Percentiles rank a stretch among this genome's conserved stretches.
phyloP scores from a whole-genome alignment of 2,888 invertebrate species.

The Eumerus sabulonum region DNA sequence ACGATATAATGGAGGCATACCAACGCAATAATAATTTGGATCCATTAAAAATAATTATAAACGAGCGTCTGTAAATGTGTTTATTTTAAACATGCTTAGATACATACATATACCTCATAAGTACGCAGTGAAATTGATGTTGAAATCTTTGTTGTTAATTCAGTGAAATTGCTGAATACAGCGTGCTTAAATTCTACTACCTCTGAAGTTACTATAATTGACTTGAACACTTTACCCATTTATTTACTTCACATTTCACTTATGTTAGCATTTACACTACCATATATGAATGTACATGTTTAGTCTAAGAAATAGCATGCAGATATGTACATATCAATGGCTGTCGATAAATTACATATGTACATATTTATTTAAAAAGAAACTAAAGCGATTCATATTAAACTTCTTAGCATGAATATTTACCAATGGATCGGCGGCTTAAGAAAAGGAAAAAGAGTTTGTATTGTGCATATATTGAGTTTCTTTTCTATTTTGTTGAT shows the following conservation, averaged over 20 bases:
- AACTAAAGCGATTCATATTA: no score
- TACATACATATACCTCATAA: conserved; percentile 63
- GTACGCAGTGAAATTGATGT: conserved; percentile 41
- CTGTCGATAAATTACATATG: conserved; percentile 9
- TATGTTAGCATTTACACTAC: not conserved
- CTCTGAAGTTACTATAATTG: not conserved
- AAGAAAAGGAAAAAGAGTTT: conserved; percentile 12
- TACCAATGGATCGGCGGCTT: no score
- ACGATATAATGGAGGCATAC: no score
- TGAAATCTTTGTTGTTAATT: conserved; percentile 58
- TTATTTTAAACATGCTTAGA: conserved; percentile 68
- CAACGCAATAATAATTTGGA: conserved; percentile 65
- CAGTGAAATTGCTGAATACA: conserved; percentile 50
- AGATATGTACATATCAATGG: not conserved
- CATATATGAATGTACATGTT: not conserved
- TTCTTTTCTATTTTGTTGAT: conserved; percentile 16
- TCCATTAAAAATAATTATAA: conserved; percentile 66
- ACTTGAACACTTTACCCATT: conserved; percentile 25
- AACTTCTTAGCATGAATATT: no score
- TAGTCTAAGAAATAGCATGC: conserved; percentile 16
- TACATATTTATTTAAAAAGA: conserved; percentile 36
- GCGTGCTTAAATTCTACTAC: no score
- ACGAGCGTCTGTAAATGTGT: conserved; percentile 57
- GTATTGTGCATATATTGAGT: conserved; percentile 22
- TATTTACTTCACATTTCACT: conserved; percentile 37